Conservation (phyloP, 2,888 invertebrate genomes). For the Calliphora vomitoria region DNA sequence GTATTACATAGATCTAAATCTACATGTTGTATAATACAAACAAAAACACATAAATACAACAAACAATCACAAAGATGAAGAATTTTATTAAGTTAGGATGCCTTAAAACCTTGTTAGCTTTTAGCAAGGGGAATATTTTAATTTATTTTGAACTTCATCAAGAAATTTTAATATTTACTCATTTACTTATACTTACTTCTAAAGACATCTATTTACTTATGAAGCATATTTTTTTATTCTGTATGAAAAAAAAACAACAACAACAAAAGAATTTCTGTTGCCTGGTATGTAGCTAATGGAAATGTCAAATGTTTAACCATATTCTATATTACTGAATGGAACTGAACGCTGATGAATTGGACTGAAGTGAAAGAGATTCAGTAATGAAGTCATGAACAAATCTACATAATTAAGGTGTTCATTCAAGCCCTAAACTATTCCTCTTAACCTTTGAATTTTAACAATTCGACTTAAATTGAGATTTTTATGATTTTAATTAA, state of each 20-base stretch:
- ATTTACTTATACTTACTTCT: conserved; percentile 44
- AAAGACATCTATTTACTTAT: conserved; percentile 34
- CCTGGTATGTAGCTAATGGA: background rate
- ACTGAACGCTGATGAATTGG: background rate
- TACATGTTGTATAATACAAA: conserved; percentile 2
- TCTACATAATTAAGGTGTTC: background rate
- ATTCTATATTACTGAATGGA: background rate
- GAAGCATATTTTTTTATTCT: background rate
- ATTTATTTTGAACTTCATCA: conserved; percentile 47
- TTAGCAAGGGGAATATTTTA: conserved; percentile 41
- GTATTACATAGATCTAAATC: background rate
- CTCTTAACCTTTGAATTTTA: background rate
- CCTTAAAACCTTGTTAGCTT: conserved; percentile 19
- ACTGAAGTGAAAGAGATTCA: background rate
- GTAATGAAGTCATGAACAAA: background rate
- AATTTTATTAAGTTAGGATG: conserved; percentile 21
- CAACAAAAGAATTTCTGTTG: conserved; percentile 17
- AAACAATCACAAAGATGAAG: conserved; percentile 12
- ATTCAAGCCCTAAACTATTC: background rate
- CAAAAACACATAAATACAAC: background rate
- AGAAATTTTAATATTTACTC: conserved; percentile 45
- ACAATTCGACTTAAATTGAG: background rate
- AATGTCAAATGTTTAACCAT: background rate
- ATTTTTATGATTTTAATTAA: background rate
- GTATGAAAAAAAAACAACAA: background rate